Evolutionary conservation across 2,888 invertebrate genomes (phyloP), one percentile per base, ranked within the genome.

Genomic region (Pseudolycoriella hygida): DNA sequence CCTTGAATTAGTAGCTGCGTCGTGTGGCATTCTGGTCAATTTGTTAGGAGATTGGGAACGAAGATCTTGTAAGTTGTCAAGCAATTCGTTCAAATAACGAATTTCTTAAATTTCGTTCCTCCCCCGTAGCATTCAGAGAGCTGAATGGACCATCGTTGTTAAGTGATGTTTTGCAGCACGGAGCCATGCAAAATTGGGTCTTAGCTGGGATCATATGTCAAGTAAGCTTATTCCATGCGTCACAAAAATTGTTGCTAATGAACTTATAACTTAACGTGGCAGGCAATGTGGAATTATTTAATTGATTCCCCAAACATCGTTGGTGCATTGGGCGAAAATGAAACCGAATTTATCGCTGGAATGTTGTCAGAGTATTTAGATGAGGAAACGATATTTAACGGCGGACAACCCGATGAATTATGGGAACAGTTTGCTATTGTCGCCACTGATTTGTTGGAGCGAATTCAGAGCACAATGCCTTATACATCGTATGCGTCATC

Each of bases 1-100:
- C 46, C 66, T 72, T 42, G 77, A 78, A 52, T 69, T 86, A 14
- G 73, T 85, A 1, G 79, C 79, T 57, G 80, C 85, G 5, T 77
- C 83, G 2, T 79, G 82, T 46, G 88, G 88, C 2, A 83, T 88
- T 34, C 70, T 88, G 43, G 85, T 88, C 17, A 88, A 88, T 68
- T 72, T 88, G 54, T 75, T 75, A 58, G 71, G 75, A 11, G 75
- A 71, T 50, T 67, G 67, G 52, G 70, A 71, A 51, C 71, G 71
- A 47, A 62, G 76, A 40, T 56, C 61, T 19, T 64, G 25, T 25
- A 8, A 25, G 25, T 25, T 25, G 8, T 6, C 4, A 25, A 25
- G 25, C 25, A 8, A 25, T 6, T 25, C 5, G 25, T 25, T 8
- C 4, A 6, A 8, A 25, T 25, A 8, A 25, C 25, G n/a, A n/a